Percentiles rank a stretch among this genome's conserved stretches.
Evolutionary conservation across 2,797 vertebrate genomes (phyloP).

Genomic region (Lagorchestes hirsutus): DNA sequence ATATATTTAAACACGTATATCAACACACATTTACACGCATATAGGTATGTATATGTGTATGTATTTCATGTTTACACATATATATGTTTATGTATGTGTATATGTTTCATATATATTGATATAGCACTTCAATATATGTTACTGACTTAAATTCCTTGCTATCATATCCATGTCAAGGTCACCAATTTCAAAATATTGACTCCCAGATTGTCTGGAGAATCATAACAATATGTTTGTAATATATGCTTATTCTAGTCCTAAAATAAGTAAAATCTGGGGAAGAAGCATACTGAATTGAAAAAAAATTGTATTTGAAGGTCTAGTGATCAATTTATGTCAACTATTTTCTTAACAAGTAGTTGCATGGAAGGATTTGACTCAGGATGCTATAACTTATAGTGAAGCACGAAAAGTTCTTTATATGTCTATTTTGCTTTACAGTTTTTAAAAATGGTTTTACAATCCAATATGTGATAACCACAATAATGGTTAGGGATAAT

Average conservation of each 20-base stretch:
- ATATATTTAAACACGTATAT: no score
- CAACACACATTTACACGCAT: no score
- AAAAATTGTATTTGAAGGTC: neutral
- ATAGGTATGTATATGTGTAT: no score
- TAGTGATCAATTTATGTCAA: neutral
- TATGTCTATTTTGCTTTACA: no score
- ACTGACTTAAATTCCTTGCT: neutral
- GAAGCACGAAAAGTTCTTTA: neutral
- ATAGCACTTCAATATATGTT: neutral
- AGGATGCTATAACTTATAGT: neutral
- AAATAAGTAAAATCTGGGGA: neutral
- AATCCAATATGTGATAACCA: no score
- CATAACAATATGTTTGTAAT: neutral
- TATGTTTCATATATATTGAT: no score
- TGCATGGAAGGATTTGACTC: neutral
- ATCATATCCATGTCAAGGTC: neutral
- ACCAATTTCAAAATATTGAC: neutral
- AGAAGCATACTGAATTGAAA: no score
- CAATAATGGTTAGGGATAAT: neutral
- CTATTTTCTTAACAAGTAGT: no score
- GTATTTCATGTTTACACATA: no score
- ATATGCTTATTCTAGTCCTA: neutral
- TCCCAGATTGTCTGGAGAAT: neutral
- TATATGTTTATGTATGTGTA: no score
- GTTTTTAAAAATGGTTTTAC: neutral